Evolutionary conservation across 1,140 invertebrate genomes (phyloP).

Genomic region (Parapsyche elsis): DNA sequence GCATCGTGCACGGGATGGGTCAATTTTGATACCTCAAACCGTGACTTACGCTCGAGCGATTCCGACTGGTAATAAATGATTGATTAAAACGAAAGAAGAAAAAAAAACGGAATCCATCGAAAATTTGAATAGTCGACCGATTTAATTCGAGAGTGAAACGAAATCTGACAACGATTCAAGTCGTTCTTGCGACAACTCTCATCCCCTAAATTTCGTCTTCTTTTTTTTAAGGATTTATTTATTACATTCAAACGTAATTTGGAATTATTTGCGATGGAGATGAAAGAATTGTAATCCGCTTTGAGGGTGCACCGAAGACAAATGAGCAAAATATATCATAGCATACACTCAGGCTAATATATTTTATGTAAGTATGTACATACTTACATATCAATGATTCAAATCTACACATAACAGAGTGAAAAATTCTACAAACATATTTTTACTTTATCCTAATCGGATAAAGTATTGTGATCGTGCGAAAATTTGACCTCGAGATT

Average conservation of each 20-base stretch:
- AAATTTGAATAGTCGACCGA: too few relatives aligned
- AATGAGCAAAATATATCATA: not conserved
- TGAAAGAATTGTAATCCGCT: not conserved
- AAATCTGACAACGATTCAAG: constrained; percentile 40
- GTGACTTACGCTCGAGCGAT: not conserved
- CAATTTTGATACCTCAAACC: constrained; percentile 32
- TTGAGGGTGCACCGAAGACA: not conserved
- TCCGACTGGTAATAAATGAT: not conserved
- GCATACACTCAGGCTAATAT: not conserved
- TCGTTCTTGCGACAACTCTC: constrained; percentile 40
- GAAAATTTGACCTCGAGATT: too few relatives aligned
- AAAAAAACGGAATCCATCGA: too few relatives aligned
- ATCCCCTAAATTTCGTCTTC: not conserved
- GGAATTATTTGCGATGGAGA: constrained; percentile 27
- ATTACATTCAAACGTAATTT: constrained; percentile 34
- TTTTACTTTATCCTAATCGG: too few relatives aligned
- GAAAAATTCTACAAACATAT: too few relatives aligned
- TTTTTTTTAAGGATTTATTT: constrained; percentile 36
- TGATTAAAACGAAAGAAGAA: not conserved
- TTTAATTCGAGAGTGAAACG: not conserved
- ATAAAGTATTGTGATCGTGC: too few relatives aligned
- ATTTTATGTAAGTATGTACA: not conserved
- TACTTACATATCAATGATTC: not conserved
- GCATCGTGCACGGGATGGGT: constrained; percentile 22
- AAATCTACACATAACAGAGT: not conserved